Evolutionary conservation across 2,888 invertebrate genomes (phyloP).

Genomic region (Drepana falcataria): DNA sequence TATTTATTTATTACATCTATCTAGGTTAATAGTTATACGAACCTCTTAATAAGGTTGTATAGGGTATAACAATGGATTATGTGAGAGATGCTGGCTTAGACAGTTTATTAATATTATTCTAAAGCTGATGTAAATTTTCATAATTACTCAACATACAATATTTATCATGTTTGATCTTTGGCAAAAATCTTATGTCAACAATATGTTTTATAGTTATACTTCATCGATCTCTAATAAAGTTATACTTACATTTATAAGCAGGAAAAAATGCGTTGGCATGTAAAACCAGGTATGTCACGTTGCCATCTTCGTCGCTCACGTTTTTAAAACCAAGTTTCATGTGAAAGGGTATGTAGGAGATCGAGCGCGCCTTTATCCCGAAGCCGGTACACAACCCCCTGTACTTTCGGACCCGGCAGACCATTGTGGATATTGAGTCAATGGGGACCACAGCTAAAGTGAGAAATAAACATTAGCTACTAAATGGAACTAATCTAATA

Average conservation of each 20-base stretch:
- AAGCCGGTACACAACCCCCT: constrained; percentile 80
- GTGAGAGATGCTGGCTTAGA: no score
- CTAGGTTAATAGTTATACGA: no score
- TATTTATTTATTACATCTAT: no score
- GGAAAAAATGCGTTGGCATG: constrained; percentile 86
- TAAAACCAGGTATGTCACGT: constrained; percentile 82
- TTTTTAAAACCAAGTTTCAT: constrained; percentile 85
- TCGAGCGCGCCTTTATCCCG: constrained; percentile 77
- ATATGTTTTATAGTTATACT: constrained; percentile 20
- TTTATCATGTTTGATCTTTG: no score
- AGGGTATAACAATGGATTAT: no score
- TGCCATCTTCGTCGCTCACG: constrained; percentile 66
- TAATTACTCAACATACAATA: no score
- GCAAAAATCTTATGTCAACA: no score
- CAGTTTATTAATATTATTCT: no score
- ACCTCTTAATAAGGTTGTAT: no score
- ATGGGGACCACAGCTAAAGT: constrained; percentile 20
- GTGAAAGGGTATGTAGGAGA: constrained; percentile 84
- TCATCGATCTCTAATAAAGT: no score
- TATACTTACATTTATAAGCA: constrained; percentile 85
- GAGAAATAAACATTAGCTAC: constrained; percentile 4
- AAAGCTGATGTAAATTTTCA: no score
- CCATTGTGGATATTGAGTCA: constrained; percentile 38
- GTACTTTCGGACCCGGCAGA: constrained; percentile 81
- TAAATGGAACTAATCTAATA: no score